Evolutionary conservation across 2,113 vertebrate genomes (phyloP).

Genomic region (Pontoporia blainvillei): DNA sequence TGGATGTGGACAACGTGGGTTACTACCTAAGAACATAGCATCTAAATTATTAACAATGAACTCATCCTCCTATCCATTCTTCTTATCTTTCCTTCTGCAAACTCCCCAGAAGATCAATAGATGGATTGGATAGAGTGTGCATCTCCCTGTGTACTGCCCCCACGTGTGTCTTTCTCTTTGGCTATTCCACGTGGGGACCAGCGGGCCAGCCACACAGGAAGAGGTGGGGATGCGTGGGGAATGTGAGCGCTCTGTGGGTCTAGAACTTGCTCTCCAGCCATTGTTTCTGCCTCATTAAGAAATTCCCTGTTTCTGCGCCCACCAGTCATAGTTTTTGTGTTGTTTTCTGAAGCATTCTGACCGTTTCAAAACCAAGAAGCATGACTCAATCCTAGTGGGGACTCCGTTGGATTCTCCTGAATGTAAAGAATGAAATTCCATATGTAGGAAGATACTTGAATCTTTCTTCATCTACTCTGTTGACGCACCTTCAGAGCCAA

Average conservation of each 20-base stretch:
- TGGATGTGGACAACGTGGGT: not conserved
- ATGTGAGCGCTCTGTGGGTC: rapidly evolving
- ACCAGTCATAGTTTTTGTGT: not conserved
- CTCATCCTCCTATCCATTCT: rapidly evolving
- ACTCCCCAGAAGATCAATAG: rapidly evolving
- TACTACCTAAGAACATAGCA: not conserved
- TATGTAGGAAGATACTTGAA: not conserved
- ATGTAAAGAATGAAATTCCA: not conserved
- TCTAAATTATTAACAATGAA: rapidly evolving
- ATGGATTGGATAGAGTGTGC: rapidly evolving
- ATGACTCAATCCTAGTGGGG: not conserved
- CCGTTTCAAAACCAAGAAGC: not conserved
- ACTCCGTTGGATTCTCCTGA: not conserved
- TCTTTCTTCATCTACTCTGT: not conserved
- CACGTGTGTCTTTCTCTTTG: rapidly evolving
- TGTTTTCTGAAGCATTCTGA: not conserved
- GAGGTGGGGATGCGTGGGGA: rapidly evolving
- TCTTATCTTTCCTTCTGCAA: rapidly evolving
- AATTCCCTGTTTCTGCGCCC: not conserved
- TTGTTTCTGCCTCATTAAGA: not conserved
- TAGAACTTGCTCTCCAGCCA: not conserved
- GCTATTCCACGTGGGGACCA: rapidly evolving
- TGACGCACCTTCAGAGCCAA: not conserved
- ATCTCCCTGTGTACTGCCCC: rapidly evolving
- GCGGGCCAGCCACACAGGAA: rapidly evolving